Evolutionary conservation across 2,888 invertebrate genomes (phyloP).

Genomic region (Himalopsyche japonica): DNA sequence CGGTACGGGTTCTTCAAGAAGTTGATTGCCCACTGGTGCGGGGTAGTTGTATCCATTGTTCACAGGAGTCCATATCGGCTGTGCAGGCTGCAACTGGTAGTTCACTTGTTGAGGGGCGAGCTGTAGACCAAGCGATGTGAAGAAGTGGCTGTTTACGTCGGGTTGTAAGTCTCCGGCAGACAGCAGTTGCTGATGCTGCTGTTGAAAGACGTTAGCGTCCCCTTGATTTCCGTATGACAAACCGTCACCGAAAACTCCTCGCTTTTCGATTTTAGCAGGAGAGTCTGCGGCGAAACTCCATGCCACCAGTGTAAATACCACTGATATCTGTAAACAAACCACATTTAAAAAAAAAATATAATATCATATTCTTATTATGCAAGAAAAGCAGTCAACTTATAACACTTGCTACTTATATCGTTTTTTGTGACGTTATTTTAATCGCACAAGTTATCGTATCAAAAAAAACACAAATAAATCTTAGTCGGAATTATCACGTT

Average conservation of each 20-base stretch:
- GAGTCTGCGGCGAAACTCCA: neutral
- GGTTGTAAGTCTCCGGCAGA: neutral
- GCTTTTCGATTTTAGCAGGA: neutral
- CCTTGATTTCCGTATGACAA: neutral
- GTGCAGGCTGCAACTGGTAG: neutral
- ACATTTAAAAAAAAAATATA: neutral
- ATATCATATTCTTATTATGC: too few species aligned
- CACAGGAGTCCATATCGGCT: neutral
- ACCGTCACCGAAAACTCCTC: neutral
- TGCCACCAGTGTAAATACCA: neutral
- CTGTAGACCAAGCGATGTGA: neutral
- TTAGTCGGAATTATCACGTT: neutral
- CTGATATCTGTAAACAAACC: neutral
- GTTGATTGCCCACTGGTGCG: constrained; percentile 9
- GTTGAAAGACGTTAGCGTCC: neutral
- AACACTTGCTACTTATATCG: too few species aligned
- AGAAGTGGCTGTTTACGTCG: neutral
- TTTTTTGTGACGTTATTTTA: too few species aligned
- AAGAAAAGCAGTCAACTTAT: too few species aligned
- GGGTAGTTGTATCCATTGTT: constrained; percentile 19
- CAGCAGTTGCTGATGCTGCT: neutral
- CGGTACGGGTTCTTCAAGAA: constrained; percentile 25
- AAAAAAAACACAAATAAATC: neutral
- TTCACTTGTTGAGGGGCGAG: neutral
- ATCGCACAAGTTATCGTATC: too few species aligned